Percentiles rank a stretch among this genome's conserved stretches.
phyloP scores from a whole-genome alignment of 2,797 vertebrate genomes.

The Poeciliopsis turneri region DNA sequence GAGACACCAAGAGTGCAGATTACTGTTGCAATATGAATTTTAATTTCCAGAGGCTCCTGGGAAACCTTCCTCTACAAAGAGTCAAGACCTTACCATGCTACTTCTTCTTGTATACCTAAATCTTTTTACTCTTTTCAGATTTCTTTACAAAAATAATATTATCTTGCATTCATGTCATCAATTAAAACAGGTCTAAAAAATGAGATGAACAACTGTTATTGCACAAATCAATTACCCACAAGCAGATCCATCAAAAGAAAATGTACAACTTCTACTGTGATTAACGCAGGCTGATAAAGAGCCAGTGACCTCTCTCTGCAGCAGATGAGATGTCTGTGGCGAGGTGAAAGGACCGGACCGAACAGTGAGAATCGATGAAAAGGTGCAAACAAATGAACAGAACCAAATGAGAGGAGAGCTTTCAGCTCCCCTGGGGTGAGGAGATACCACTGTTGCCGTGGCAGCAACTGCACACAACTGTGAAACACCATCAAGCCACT shows the following conservation, averaged over 20 bases:
- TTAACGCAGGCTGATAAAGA: slow-evolving; percentile 76
- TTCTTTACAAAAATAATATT: slow-evolving; percentile 82
- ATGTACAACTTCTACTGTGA: slow-evolving; percentile 55
- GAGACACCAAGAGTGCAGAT: slow-evolving; percentile 13
- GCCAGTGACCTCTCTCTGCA: slow-evolving; percentile 41
- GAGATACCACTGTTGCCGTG: slow-evolving; percentile 46
- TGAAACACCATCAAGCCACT: slow-evolving; percentile 38
- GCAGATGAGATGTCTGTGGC: slow-evolving; percentile 29
- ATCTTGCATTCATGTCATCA: slow-evolving; percentile 72
- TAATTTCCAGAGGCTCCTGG: too few relatives aligned
- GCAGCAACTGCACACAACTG: slow-evolving; percentile 47
- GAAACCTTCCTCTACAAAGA: slow-evolving; percentile 14
- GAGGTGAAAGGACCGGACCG: slow-evolving; percentile 13
- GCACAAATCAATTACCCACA: slow-evolving; percentile 76
- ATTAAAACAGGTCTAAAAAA: slow-evolving; percentile 74
- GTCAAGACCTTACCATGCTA: slow-evolving; percentile 21
- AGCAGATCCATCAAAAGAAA: slow-evolving; percentile 57
- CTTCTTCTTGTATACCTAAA: slow-evolving; percentile 42
- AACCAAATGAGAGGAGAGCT: slow-evolving; percentile 46
- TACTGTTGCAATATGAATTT: slow-evolving; percentile 5
- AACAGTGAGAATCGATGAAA: slow-evolving; percentile 40
- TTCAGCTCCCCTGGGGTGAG: slow-evolving; percentile 17
- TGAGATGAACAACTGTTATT: slow-evolving; percentile 79
- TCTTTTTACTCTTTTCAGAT: slow-evolving; percentile 71
- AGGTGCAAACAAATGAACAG: slow-evolving; percentile 54